Evolutionary conservation across 2,797 vertebrate genomes (phyloP).

Genomic region (Poecilia velifera): DNA sequence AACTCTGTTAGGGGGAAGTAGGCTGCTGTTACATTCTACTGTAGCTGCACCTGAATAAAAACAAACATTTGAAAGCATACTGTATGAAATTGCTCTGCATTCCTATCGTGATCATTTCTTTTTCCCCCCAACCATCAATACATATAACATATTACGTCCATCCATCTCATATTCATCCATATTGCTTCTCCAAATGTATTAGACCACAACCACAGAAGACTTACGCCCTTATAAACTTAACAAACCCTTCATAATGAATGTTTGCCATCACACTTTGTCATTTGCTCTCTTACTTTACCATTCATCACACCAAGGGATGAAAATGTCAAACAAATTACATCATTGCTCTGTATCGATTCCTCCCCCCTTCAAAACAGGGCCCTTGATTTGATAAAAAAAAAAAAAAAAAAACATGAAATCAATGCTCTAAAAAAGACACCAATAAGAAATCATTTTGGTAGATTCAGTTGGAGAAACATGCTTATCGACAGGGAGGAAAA

Average conservation of each 20-base stretch:
- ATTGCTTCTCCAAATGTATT: constrained; percentile 17
- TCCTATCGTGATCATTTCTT: constrained; percentile 8
- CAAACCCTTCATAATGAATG: constrained; percentile 26
- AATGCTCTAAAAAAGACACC: constrained; percentile 73
- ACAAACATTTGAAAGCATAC: not conserved
- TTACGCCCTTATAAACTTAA: constrained; percentile 17
- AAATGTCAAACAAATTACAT: constrained; percentile 82
- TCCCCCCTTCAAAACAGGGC: constrained; percentile 50
- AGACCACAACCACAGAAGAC: not conserved
- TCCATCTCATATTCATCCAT: constrained; percentile 8
- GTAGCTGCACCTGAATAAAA: not conserved
- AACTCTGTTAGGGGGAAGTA: not conserved
- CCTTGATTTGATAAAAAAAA: constrained; percentile 77
- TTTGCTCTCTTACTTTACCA: constrained; percentile 56
- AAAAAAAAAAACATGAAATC: constrained; percentile 68
- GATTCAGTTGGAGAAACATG: constrained; percentile 52
- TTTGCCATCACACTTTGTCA: constrained; percentile 55
- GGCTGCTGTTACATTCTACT: not conserved
- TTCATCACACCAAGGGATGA: constrained; percentile 71
- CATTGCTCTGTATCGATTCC: constrained; percentile 76
- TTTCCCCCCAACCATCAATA: not conserved
- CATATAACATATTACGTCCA: not conserved
- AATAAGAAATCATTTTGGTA: constrained; percentile 65
- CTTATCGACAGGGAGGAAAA: constrained; percentile 52
- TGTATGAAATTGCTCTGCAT: constrained; percentile 1